Conservation (phyloP, 2,888 invertebrate species). For the Metopia argyrocephala region DNA sequence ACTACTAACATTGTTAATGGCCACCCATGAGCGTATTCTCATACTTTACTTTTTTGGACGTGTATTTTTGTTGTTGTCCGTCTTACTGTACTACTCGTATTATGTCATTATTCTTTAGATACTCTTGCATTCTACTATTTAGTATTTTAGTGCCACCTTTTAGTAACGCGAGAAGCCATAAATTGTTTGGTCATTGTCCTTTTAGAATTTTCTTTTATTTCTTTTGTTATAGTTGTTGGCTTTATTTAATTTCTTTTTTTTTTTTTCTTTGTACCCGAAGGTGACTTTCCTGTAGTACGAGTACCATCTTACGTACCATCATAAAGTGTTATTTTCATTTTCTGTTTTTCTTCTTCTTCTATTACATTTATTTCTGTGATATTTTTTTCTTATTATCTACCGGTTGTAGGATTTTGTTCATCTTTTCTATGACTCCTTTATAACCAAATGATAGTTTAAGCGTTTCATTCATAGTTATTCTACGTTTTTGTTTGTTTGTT, state of each 20-base stretch:
- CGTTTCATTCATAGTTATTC: conserved; percentile 54
- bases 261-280: neutral
- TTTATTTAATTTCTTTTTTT: neutral
- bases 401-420: conserved; percentile 34
- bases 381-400: neutral
- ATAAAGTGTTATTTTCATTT: neutral
- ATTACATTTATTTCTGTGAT: neutral
- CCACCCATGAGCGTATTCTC: conserved; percentile 54
- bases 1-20: conserved; percentile 29
- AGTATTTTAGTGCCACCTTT: conserved; percentile 58
- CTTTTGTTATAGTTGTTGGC: neutral
- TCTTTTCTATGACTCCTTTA: conserved; percentile 17
- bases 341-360: conserved; percentile 11
- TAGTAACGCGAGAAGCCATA: conserved; percentile 63
- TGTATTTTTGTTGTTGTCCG: neutral
- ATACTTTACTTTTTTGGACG: conserved; percentile 12
- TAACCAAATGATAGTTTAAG: conserved; percentile 55
- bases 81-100: conserved; percentile 20
- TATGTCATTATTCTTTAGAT: conserved; percentile 56
- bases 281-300: neutral
- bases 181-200: conserved; percentile 63
- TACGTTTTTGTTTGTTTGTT: too few species aligned
- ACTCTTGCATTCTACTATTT: conserved; percentile 53
- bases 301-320: neutral
- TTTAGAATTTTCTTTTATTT: conserved; percentile 27